Percentiles rank a stretch among this genome's conserved stretches.
Conservation (phyloP, 2,113 vertebrate genomes). For the Megaptera novaeangliae region DNA sequence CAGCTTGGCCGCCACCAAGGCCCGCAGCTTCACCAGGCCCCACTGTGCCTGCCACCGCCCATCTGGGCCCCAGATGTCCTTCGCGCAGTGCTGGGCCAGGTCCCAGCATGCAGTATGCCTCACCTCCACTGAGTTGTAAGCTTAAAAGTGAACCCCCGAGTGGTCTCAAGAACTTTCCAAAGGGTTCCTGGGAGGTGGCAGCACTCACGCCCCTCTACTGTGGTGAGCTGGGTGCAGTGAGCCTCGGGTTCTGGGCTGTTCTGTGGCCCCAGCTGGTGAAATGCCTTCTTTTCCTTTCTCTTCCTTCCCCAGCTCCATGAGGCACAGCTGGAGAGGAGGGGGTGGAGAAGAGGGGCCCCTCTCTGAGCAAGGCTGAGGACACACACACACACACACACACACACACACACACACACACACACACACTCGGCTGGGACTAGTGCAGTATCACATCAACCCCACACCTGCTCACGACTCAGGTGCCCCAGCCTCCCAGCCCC, state of each 20-base stretch:
- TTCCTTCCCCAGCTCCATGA: neutral
- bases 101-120: neutral
- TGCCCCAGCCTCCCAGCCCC: neutral
- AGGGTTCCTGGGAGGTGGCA: neutral
- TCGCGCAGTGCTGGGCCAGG: neutral
- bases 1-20: neutral
- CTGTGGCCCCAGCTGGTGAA: neutral
- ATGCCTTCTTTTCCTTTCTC: neutral
- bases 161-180: neutral
- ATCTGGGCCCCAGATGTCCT: neutral
- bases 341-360: too few relatives aligned
- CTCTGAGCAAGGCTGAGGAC: neutral
- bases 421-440: too few relatives aligned
- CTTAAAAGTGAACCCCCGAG: too few relatives aligned
- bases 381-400: too few relatives aligned
- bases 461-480: neutral
- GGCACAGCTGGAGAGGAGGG: too few relatives aligned
- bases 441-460: neutral
- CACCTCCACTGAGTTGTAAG: rapidly evolving
- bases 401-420: neutral
- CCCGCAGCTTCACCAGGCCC: neutral
- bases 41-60: neutral
- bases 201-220: neutral
- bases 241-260: neutral
- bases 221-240: rapidly evolving